Percentiles rank a stretch among this genome's conserved stretches.
phyloP scores from a whole-genome alignment of 2,113 vertebrate species.

The Meriones unguiculatus region DNA sequence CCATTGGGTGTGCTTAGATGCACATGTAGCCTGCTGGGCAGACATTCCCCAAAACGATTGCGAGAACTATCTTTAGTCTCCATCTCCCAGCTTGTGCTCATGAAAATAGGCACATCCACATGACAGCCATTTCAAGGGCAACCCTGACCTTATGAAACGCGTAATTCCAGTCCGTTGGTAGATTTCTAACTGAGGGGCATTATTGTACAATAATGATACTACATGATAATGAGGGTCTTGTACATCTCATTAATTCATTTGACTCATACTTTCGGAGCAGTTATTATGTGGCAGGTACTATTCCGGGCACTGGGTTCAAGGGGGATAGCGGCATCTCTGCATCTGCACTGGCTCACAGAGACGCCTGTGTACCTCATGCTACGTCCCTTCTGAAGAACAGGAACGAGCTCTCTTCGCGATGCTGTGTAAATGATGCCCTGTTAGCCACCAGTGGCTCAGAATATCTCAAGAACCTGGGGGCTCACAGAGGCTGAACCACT shows the following conservation, averaged over 20 bases:
- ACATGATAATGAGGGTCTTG: not conserved
- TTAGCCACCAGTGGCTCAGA: not conserved
- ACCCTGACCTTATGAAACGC: slow-evolving; percentile 29
- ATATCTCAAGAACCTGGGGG: not conserved
- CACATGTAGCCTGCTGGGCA: slow-evolving; percentile 49
- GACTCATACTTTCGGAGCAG: not conserved
- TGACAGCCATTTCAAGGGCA: slow-evolving; percentile 34
- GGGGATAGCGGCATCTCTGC: not conserved
- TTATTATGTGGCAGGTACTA: not conserved
- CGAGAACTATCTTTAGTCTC: slow-evolving; percentile 64
- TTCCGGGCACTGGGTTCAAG: not conserved
- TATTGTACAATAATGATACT: too few relatives aligned
- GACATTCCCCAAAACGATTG: slow-evolving; percentile 46
- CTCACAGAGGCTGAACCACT: too few relatives aligned
- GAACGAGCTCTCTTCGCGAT: not conserved
- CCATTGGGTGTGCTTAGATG: slow-evolving; percentile 52
- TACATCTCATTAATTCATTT: not conserved
- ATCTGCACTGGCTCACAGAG: not conserved
- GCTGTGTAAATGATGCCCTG: not conserved
- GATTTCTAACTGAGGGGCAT: not conserved
- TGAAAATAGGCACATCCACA: slow-evolving; percentile 35
- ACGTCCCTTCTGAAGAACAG: not conserved
- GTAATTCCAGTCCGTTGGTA: not conserved
- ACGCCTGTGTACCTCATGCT: not conserved
- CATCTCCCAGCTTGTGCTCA: slow-evolving; percentile 25